Evolutionary conservation across 35 echinoderm and acorn worm species (phyloP).

Genomic region (Stichopus chloronotus): DNA sequence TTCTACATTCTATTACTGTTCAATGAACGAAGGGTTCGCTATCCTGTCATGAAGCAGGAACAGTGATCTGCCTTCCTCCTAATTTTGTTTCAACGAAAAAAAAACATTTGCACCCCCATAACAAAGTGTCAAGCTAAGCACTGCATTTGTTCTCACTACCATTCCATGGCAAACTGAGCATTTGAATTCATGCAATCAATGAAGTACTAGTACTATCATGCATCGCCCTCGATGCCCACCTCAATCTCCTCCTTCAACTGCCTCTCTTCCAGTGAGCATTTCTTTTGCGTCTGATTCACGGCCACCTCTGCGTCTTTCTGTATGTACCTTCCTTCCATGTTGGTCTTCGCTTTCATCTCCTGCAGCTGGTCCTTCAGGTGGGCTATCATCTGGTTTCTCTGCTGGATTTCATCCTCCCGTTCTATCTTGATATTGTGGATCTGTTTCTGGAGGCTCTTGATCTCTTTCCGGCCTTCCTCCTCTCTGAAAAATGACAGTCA

Average conservation of each 20-base stretch:
- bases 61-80: no score
- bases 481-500: slow-evolving; percentile 55
- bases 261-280: slow-evolving; percentile 87
- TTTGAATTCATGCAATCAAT: no score
- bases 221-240: slow-evolving; percentile 39
- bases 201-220: no score
- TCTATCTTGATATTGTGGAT: slow-evolving; percentile 80
- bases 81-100: no score
- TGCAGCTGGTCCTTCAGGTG: slow-evolving; percentile 97
- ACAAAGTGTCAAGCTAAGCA: no score
- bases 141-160: no score
- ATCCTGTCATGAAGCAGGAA: no score
- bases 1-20: no score
- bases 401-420: slow-evolving; percentile 86
- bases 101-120: no score
- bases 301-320: slow-evolving; percentile 98
- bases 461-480: slow-evolving; percentile 90
- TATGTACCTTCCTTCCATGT: slow-evolving; percentile 98
- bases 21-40: no score
- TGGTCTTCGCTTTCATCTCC: slow-evolving; percentile 99
- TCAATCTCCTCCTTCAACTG: slow-evolving; percentile 95
- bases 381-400: slow-evolving; percentile 97
- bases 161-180: no score
- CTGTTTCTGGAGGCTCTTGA: slow-evolving; percentile 86
- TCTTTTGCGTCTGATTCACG: slow-evolving; percentile 92